Evolutionary conservation across 2,888 invertebrate species (phyloP), one percentile per base, ranked within the genome.

Genomic region (Calameuta idolon): DNA sequence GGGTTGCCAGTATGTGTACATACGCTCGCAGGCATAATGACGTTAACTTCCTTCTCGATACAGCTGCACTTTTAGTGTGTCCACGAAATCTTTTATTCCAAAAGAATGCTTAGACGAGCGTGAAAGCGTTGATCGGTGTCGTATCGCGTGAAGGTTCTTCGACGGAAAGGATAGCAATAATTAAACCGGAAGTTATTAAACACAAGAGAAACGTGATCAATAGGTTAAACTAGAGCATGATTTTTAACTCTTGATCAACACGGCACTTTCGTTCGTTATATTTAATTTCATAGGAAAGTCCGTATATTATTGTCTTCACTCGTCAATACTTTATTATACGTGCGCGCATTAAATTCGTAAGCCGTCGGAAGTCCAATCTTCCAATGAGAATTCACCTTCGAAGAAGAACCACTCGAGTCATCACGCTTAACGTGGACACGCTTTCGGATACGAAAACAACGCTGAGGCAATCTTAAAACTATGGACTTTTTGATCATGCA

Each of bases 401-500:
- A 69, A 33, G 69, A 69, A 69, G 31, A 69, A 31, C 33, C 33
- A 31, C 31, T 69, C 69, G 69, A 69, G 33, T 31, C 33, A 33
- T 69, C 69, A 69, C 76, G 80, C 77, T 79, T 80, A 87, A 87
- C 87, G 88, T 89, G 89, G 87, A 88, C 88, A 88, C 87, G 88
- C 88, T 89, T 89, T 85, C 85, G 87, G 90, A 80, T 87, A 89
- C 88, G 90, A 88, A 88, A 91, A 91, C 90, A 90, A 91, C 91
- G 91, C 91, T 91, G 89, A 91, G 91, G 91, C 91, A 91, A 91
- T 90, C 86, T 88, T 83, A 89, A 91, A 91, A 91, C 91, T 91
- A 91, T 91, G 91, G 91, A 91, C 91, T 91, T 91, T 91, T 91
- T 91, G 91, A 91, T 91, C 91, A 91, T 91, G 91, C 91, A 86